Base-by-base conservation (phyloP, 2,797 vertebrate species). In the Merluccius polli region DNA sequence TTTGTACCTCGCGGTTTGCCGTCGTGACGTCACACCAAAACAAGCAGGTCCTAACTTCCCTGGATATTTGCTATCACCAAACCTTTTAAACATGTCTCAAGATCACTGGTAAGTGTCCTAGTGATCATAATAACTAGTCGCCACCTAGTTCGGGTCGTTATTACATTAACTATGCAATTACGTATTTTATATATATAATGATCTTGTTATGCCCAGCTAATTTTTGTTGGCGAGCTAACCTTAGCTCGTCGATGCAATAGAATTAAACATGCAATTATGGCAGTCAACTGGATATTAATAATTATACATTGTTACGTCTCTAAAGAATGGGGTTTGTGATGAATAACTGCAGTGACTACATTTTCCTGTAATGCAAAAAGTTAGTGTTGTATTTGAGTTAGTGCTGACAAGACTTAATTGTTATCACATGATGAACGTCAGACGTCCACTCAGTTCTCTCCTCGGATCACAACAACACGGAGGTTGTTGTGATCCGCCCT, bases 1-100 rank as follows among this genome's bases (percentile, higher is more conserved):
- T 24, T 1, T 86, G 86, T 82, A 6, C 83, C 79, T 76, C 59
- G n/a, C 38, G 1, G 2, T 0, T 0, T 44, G 24, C 89, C 75
- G 83, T 90, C 67, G 52, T 91, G 87, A 89, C 90, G 88, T 91
- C 81, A 78, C 36, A 87, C 69, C 76, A 77, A 91, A 93, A 91
- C 87, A 92, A 88, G 84, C 59, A 78, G 12, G 79, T n/a, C 70
- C 24, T 78, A 75, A 0, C 79, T 93, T 94, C 92, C 92, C 92
- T 75, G 90, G 91, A 93, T 82, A 81, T 83, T 0, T 94, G 93
- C 92, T 93, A 27, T n/a, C 59, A 59, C 59, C 10, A 65, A 11
- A 4, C 12, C 0, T 18, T 10, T 7, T 18, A 18, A 69, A 32
- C 32, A 69, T 69, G 67, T 69, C 67, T 69, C 67, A 69, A 32